These are phyloP conservation scores for Heteropelma amictum DNA, from an alignment of 2,888 invertebrate genomes.

Conservation along the genomic window DNA sequence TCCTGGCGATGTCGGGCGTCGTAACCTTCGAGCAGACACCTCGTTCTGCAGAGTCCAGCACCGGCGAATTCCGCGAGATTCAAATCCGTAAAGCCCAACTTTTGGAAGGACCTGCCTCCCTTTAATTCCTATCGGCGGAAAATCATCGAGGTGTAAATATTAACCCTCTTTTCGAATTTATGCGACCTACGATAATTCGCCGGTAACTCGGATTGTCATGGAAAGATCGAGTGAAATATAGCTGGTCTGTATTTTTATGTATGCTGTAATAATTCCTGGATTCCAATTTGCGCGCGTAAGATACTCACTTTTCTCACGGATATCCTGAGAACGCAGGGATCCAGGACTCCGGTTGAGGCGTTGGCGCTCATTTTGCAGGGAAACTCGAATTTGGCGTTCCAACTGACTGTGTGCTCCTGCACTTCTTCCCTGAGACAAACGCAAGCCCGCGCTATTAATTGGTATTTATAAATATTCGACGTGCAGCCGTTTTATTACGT, in stretches of 20 bases:
- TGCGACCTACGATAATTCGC: no score
- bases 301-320: constrained; percentile 93
- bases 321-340: constrained; percentile 94
- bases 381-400: constrained; percentile 95
- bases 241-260: no score
- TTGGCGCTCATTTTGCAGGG: constrained; percentile 98
- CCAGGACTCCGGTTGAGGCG: constrained; percentile 95
- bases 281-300: no score
- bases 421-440: constrained; percentile 93
- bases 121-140: constrained; percentile 81
- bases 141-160: neutral
- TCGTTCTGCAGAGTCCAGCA: constrained; percentile 90
- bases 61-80: constrained; percentile 98
- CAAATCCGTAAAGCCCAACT: constrained; percentile 98
- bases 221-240: no score
- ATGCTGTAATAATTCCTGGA: no score
- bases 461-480: no score
- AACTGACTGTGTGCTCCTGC: constrained; percentile 94
- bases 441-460: no score
- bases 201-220: no score
- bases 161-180: neutral
- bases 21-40: constrained; percentile 97
- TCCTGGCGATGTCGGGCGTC: constrained; percentile 95
- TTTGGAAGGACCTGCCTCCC: constrained; percentile 92
- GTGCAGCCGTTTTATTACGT: no score